These are phyloP conservation scores for Blomia tropicalis DNA, from an alignment of 2,888 invertebrate genomes.

Conservation along the genomic window DNA sequence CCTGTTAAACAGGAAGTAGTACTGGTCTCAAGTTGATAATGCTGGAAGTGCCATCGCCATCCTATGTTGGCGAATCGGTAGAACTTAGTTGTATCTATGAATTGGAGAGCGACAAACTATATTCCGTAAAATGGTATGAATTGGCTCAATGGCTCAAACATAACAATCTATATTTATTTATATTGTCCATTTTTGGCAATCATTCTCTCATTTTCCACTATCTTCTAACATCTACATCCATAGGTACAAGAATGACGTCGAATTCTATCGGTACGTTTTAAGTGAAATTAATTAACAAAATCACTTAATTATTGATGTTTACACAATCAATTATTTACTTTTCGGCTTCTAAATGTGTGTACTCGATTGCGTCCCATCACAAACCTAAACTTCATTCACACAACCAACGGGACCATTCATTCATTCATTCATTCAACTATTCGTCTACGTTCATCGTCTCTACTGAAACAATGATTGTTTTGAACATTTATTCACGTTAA, in stretches of 20 bases:
- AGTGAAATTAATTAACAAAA: slow-evolving; percentile 6
- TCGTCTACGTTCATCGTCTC: too few species aligned
- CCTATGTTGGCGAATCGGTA: slow-evolving; percentile 58
- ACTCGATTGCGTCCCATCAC: too few species aligned
- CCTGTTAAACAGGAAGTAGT: background rate
- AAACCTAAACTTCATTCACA: too few species aligned
- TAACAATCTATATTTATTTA: too few species aligned
- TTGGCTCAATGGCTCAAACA: too few species aligned
- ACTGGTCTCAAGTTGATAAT: slow-evolving; percentile 44
- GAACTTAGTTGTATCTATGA: slow-evolving; percentile 64
- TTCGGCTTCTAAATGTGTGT: background rate
- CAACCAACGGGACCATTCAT: too few species aligned
- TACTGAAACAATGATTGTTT: slow-evolving; percentile 7
- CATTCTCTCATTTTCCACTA: background rate
- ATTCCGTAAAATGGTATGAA: slow-evolving; percentile 72
- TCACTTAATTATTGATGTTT: slow-evolving; percentile 7
- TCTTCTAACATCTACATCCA: background rate
- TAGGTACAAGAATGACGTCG: slow-evolving; percentile 64
- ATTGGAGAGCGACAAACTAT: slow-evolving; percentile 61
- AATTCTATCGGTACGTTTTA: slow-evolving; percentile 59
- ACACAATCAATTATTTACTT: background rate
- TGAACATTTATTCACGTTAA: slow-evolving; percentile 13
- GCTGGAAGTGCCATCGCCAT: slow-evolving; percentile 62
- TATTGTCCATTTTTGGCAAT: too few species aligned
- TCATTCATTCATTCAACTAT: too few species aligned